phyloP scores from a whole-genome alignment of 2,797 vertebrate genomes.

The Oreochromis grahami region DNA sequence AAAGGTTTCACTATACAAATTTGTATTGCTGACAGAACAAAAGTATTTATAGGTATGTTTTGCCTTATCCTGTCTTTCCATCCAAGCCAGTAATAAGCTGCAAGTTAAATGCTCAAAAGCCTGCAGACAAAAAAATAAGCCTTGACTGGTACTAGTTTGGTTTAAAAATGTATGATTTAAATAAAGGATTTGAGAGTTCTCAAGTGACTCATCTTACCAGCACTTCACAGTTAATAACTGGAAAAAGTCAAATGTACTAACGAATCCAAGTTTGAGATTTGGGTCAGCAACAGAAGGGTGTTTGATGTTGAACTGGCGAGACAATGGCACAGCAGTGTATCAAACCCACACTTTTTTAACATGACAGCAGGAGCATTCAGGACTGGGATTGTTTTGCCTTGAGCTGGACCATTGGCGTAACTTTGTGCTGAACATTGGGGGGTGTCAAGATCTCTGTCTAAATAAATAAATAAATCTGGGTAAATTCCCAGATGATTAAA shows the following conservation, averaged over 20 bases:
- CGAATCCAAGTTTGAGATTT: neutral
- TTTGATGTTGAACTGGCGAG: no score
- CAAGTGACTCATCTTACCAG: neutral
- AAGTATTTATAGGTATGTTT: neutral
- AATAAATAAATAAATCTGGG: no score
- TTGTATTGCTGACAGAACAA: neutral
- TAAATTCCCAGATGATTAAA: no score
- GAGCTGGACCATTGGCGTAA: neutral
- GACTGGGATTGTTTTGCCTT: neutral
- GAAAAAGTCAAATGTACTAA: neutral
- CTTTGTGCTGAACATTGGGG: neutral
- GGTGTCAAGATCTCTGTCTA: no score
- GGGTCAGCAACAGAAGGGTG: neutral
- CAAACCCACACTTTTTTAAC: neutral
- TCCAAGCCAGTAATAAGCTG: neutral
- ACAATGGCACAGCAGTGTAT: no score
- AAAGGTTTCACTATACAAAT: neutral
- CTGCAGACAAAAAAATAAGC: neutral
- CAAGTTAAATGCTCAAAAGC: neutral
- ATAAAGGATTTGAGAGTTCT: neutral
- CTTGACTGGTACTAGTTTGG: rapidly evolving
- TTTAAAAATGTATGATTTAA: neutral
- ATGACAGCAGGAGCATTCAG: neutral
- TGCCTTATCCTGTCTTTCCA: neutral
- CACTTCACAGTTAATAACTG: neutral